Base-by-base conservation (phyloP, 2,113 vertebrate genomes). In the Lucifuga dentata region DNA sequence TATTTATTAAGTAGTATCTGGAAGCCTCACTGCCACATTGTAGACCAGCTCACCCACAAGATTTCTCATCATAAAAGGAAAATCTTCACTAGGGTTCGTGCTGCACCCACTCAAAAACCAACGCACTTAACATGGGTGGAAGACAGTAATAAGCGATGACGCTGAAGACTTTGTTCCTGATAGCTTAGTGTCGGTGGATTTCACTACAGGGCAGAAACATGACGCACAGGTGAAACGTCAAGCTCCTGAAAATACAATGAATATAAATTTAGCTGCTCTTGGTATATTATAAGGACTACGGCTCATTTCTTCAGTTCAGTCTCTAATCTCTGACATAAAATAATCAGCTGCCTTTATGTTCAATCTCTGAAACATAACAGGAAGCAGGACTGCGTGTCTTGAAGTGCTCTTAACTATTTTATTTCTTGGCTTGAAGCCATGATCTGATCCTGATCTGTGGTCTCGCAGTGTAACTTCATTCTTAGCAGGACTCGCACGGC, bases 101-200 rank as follows among this genome's bases (percentile, higher is more conserved):
- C 52, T 59, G 17, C 76, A 38, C 82, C 51, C 80, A 73, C 56
- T 82, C 78, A 62, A 59, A 62, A 58, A 58, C 48, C 50, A 26
- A 70, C 67, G 72, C 67, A 78, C 51, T 24, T 68, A 69, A 32
- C 67, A 76, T 29, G 60, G 41, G 52, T 58, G 61, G 52, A 73
- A 80, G 64, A 81, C 68, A 26, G 56, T 51, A 60, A 57, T 46
- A 76, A 67, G 72, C 71, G 72, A 40, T n/a, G 15, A 40, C 9
- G 41, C 73, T 53, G 59, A 66, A 59, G 59, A 38, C 32, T 51
- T 64, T 80, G 63, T 61, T 76, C 68, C 61, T 79, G 60, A 73
- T 52, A 65, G 61, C 68, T 66, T 7, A 58, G 41, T 78, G 81
- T 80, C 51, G 71, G 73, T 71, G 59, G 63, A 58, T 61, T 86